Conservation (phyloP, 1,140 invertebrate species). For the Drosophila nigromelanica region DNA sequence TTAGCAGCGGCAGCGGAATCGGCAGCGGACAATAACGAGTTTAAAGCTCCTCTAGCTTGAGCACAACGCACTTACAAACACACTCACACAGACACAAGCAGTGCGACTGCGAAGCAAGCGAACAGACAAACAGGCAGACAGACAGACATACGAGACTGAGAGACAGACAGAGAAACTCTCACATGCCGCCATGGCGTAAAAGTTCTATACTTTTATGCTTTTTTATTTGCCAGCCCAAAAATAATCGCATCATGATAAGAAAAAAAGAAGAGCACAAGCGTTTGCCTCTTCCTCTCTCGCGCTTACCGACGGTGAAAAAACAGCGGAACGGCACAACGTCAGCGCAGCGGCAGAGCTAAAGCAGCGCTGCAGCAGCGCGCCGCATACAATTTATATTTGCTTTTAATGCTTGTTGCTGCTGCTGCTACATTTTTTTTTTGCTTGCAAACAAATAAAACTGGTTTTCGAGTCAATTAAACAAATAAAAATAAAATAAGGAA, state of each 20-base stretch:
- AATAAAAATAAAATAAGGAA: constrained; percentile 57
- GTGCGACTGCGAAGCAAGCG: constrained; percentile 1
- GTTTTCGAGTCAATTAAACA: constrained; percentile 77
- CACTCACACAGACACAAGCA: constrained; percentile 11
- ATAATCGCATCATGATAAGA: constrained; percentile 77
- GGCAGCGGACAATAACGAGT: constrained; percentile 65
- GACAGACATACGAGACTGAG: constrained; percentile 18
- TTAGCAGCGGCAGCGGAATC: constrained; percentile 21
- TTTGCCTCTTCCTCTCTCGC: constrained; percentile 9
- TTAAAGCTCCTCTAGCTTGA: constrained; percentile 73
- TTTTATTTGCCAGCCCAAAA: constrained; percentile 66
- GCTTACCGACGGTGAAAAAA: constrained; percentile 14
- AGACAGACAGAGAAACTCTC: constrained; percentile 24
- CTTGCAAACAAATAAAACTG: constrained; percentile 78
- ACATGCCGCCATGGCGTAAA: constrained; percentile 53
- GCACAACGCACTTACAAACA: constrained; percentile 34
- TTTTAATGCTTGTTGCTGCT: constrained; percentile 69
- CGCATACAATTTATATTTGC: constrained; percentile 75
- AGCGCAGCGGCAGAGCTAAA: constrained; percentile 6
- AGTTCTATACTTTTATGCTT: constrained; percentile 66
- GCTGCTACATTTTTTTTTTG: constrained; percentile 28
- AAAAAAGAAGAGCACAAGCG: constrained; percentile 35
- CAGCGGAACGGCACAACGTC: constrained; percentile 10
- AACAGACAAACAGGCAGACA: constrained; percentile 12
- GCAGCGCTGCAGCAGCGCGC: constrained; percentile 31